A percentile compares a stretch with the other conserved stretches of the same genome.
phyloP scores from a whole-genome alignment of 1,140 invertebrate species.

The Atta texana region DNA sequence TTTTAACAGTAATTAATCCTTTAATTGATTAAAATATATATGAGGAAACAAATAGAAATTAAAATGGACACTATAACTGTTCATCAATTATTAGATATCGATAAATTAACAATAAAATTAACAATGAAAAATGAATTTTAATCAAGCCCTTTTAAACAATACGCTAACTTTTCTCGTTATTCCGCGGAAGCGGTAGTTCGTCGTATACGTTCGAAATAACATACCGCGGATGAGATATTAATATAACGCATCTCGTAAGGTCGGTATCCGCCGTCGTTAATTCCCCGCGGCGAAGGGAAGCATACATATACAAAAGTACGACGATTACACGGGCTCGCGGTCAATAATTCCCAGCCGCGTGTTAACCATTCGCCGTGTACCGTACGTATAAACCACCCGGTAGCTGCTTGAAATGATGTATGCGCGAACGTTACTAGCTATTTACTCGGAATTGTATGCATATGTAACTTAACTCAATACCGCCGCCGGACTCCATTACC shows the following conservation, averaged over 20 bases:
- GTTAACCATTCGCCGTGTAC: slow-evolving; percentile 19
- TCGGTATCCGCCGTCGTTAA: slow-evolving; percentile 40
- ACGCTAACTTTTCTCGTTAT: slow-evolving; percentile 17
- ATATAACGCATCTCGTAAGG: slow-evolving; percentile 35
- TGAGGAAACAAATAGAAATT: background rate
- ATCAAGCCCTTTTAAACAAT: slow-evolving; percentile 1
- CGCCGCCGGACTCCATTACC: slow-evolving; percentile 62
- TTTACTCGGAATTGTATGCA: slow-evolving; percentile 63
- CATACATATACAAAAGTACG: slow-evolving; percentile 27
- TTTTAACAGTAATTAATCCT: background rate
- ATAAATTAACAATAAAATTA: background rate
- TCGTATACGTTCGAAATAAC: background rate
- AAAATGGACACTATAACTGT: background rate
- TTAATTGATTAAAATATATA: background rate
- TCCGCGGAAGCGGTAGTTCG: background rate
- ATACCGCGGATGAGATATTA: slow-evolving; percentile 20
- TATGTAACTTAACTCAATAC: slow-evolving; percentile 65
- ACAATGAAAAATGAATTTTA: background rate
- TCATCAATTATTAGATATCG: background rate
- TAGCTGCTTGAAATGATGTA: slow-evolving; percentile 62
- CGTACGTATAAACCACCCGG: slow-evolving; percentile 42
- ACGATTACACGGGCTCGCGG: slow-evolving; percentile 41
- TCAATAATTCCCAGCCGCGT: slow-evolving; percentile 47
- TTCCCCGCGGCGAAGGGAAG: slow-evolving; percentile 14
- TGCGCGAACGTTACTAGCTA: slow-evolving; percentile 63